Evolutionary conservation across 2,888 invertebrate species (phyloP).

Genomic region (Nomada hirtipes): DNA sequence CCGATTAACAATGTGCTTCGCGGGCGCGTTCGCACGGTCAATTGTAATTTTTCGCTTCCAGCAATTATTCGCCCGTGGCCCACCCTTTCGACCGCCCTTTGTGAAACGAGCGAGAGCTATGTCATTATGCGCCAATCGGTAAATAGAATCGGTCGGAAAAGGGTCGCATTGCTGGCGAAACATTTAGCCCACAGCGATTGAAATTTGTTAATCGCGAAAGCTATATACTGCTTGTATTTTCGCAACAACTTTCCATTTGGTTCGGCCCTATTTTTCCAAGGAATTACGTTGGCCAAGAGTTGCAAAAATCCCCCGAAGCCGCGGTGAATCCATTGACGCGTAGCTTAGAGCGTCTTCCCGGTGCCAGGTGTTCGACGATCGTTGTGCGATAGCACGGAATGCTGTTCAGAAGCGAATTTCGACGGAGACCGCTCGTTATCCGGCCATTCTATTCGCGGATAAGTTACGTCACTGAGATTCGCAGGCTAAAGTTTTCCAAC

Average conservation of each 20-base stretch:
- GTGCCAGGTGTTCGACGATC: neutral
- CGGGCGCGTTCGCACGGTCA: neutral
- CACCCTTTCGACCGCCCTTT: slow-evolving; percentile 3
- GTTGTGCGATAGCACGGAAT: slow-evolving; percentile 15
- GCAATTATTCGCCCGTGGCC: slow-evolving; percentile 5
- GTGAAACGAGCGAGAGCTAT: slow-evolving; percentile 3
- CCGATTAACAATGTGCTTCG: slow-evolving; percentile 31
- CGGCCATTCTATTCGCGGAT: slow-evolving; percentile 48
- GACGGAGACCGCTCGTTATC: slow-evolving; percentile 56
- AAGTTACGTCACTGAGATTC: slow-evolving; percentile 60
- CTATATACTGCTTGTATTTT: too few species aligned
- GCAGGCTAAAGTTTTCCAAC: slow-evolving; percentile 52
- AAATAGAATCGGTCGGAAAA: slow-evolving; percentile 17
- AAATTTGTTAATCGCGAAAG: too few species aligned
- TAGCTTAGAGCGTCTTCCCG: neutral
- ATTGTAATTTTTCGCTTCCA: slow-evolving; percentile 21
- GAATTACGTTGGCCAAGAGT: too few species aligned
- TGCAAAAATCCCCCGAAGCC: too few species aligned
- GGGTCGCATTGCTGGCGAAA: slow-evolving; percentile 6
- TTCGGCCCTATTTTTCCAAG: too few species aligned
- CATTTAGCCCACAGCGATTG: too few species aligned
- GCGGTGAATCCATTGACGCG: neutral
- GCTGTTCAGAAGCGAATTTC: slow-evolving; percentile 37
- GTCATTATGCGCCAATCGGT: slow-evolving; percentile 36
- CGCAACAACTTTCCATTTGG: too few species aligned